Evolutionary conservation across 2,113 vertebrate genomes (phyloP), one percentile per base, ranked within the genome.

Genomic region (Morone saxatilis): DNA sequence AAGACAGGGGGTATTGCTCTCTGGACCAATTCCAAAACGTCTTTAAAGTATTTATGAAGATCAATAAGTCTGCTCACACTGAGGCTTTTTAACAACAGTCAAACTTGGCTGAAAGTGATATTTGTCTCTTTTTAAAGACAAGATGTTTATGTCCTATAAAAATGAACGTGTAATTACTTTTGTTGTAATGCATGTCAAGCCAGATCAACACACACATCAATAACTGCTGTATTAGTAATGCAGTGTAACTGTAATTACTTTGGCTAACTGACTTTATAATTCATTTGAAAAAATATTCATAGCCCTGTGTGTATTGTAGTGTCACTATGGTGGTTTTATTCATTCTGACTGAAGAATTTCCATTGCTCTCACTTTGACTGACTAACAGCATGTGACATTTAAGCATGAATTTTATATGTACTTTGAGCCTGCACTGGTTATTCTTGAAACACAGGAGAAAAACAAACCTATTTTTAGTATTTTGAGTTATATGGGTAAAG

Each of bases 1-100:
- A 78, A 74, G 36, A 59, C 47, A 59, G 31, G 38, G 6, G 19
- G 6, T 67, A 0, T 40, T 74, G 54, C 60, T 75, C 45, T 60
- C 19, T 83, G 76, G 63, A 72, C 71, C 4, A 38, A 6, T 53
- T 74, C 63, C 59, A 78, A 71, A 70, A 40, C 0, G 4, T 6
- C 7, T 13, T 17, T 68, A 17, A 81, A 84, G 48, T 22, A 75
- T 84, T 84, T 67, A 51, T 84, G 59, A 83, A 57, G 53, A 51
- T 71, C 86, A 45, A 71, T 78, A 83, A 14, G 3, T 38, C 31
- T 69, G 54, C 7, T 77, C 59, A 60, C 22, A 40, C 47, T 22
- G 72, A 77, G 43, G 59, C 17, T 40, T 8, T 60, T 65, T 5
- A 40, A 41, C 14, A 38, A 51, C 68, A 68, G 57, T 51, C 50